These are phyloP conservation scores for Drosophila pallidifrons DNA, from an alignment of 1,140 invertebrate genomes.

Conservation along the genomic window DNA sequence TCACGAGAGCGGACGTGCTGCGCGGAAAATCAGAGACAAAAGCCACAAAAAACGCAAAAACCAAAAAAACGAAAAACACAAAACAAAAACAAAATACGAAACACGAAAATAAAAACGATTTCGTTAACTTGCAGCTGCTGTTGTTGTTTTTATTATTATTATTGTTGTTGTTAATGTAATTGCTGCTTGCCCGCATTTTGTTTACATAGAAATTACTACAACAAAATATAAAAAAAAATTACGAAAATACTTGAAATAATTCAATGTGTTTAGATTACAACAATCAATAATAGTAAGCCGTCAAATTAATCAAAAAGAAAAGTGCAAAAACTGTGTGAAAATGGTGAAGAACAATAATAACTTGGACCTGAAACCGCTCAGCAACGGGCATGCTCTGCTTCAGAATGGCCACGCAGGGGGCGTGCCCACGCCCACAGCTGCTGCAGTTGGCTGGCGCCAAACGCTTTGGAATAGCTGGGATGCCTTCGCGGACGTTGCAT, in stretches of 20 bases:
- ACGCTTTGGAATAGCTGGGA: slow-evolving; percentile 82
- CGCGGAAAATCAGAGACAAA: slow-evolving; percentile 67
- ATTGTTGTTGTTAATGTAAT: slow-evolving; percentile 42
- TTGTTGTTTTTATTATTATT: slow-evolving; percentile 30
- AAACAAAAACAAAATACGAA: slow-evolving; percentile 22
- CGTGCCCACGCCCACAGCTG: slow-evolving; percentile 13
- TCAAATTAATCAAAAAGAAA: slow-evolving; percentile 3
- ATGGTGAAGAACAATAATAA: slow-evolving; percentile 78
- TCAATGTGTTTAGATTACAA: slow-evolving; percentile 40
- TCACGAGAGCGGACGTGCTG: slow-evolving; percentile 84
- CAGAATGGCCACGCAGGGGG: slow-evolving; percentile 45
- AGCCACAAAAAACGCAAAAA: slow-evolving; percentile 42
- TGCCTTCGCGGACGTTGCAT: slow-evolving; percentile 87
- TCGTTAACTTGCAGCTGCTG: slow-evolving; percentile 29
- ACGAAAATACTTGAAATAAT: slow-evolving; percentile 42
- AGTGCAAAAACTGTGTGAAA: slow-evolving; percentile 44
- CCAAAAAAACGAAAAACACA: slow-evolving; percentile 31
- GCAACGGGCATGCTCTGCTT: slow-evolving; percentile 53
- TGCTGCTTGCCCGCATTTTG: slow-evolving; percentile 58
- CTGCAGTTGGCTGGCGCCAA: slow-evolving; percentile 40
- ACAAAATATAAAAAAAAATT: slow-evolving; percentile 24
- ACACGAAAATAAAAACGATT: slow-evolving; percentile 36
- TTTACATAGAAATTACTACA: slow-evolving; percentile 40
- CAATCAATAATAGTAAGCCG: slow-evolving; percentile 13
- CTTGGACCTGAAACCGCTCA: slow-evolving; percentile 27